Evolutionary conservation across 1,140 invertebrate species (phyloP), one percentile per base, ranked within the genome.

Genomic region (Trinorchestia longiramus): DNA sequence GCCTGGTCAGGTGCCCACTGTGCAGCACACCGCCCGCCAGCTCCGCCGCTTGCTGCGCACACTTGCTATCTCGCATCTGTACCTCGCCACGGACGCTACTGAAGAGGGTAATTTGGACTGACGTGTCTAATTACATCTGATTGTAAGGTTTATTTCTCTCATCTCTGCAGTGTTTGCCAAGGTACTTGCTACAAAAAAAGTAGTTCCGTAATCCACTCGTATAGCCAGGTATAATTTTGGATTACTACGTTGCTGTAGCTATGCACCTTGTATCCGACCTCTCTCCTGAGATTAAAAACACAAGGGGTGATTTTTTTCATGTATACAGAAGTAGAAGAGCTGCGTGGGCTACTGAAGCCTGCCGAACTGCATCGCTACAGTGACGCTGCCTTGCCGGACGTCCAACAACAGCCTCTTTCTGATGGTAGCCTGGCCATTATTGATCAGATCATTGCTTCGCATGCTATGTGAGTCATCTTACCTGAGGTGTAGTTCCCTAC

Each of bases 391-490:
- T 0, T 42, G 3, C 41, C n/a, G 0, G 88, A 4, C 4, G 88
- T 41, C 41, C 6, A 42, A 43, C 88, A 90, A 97, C 99, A 91
- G 98, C 99, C 0, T 97, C 98, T 97, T 97, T 97, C 77, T 43
- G 96, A 96, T 62, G 99, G 99, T 42, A 99, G 98, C 40, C 97
- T 99, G 87, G 99, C 99, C 0, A 99, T 99, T 96, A 98, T 99
- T 96, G 99, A 99, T 97, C 99, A 99, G 97, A 99, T 99, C 97
- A 98, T 99, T 96, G 99, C 99, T 97, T 98, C 99, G 0, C 98
- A 98, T 97, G 98, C 99, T 11, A 98, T 98, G 98, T 98, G 97
- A 96, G 95, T 92, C 88, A 36, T n/a, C n/a, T n/a, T n/a, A n/a
- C n/a, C n/a, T 40, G 36, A 36, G 87, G 4, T n/a, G 47, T 53